A percentile compares a stretch with the other conserved stretches of the same genome.
Evolutionary conservation across 2,888 invertebrate species (phyloP).

Genomic region (Melinopterus prodromus): DNA sequence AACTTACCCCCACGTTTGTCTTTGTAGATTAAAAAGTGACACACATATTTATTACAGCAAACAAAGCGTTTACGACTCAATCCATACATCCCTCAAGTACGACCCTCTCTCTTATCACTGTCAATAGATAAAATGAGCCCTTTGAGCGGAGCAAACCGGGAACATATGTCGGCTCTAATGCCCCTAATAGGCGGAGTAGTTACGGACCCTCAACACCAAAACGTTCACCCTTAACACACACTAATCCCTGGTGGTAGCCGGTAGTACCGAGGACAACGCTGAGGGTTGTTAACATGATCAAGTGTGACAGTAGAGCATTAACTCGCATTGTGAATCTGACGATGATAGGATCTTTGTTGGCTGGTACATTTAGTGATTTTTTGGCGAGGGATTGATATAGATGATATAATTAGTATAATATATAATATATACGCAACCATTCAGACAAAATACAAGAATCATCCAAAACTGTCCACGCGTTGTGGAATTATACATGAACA

Average conservation of each 20-base stretch:
- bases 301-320: conserved; percentile 59
- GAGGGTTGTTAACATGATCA: conserved; percentile 53
- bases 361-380: conserved; percentile 7
- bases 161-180: conserved; percentile 19
- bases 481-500: too few species aligned
- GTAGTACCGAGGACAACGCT: conserved; percentile 5
- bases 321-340: conserved; percentile 52
- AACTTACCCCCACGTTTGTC: background rate
- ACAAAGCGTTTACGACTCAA: background rate
- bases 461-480: too few species aligned
- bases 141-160: background rate
- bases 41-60: background rate
- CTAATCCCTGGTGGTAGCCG: background rate
- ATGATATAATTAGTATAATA: too few species aligned
- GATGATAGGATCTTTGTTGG: conserved; percentile 23
- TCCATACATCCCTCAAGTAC: background rate
- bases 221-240: background rate
- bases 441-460: too few species aligned
- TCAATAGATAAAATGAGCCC: background rate
- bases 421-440: too few species aligned
- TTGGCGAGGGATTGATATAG: conserved; percentile 12
- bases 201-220: conserved; percentile 7
- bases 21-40: background rate
- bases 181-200: conserved; percentile 6
- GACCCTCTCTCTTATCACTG: background rate